phyloP scores from a whole-genome alignment of 2,113 vertebrate genomes.

The Eudyptes chrysolophus region DNA sequence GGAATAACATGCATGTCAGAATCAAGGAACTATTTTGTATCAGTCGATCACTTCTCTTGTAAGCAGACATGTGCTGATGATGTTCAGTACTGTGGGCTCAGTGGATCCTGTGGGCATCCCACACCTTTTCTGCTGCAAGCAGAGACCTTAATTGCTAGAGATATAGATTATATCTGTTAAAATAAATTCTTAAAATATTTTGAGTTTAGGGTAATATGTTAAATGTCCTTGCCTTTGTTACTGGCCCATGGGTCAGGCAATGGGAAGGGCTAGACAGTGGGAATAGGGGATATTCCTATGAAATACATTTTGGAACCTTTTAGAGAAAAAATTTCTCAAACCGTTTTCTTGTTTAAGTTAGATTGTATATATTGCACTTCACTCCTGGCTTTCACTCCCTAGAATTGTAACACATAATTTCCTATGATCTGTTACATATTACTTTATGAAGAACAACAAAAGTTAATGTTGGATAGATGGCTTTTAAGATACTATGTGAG shows the following conservation, averaged over 20 bases:
- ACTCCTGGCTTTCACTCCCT: neutral
- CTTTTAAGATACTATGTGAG: neutral
- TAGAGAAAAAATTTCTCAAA: neutral
- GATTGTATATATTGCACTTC: neutral
- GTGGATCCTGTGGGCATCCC: neutral
- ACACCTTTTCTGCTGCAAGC: neutral
- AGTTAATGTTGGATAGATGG: neutral
- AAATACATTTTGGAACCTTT: neutral
- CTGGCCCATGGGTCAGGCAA: neutral
- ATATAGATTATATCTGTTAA: neutral
- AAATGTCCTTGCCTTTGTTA: neutral
- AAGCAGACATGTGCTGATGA: neutral
- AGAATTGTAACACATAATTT: neutral
- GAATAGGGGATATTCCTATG: neutral
- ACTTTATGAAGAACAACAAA: neutral
- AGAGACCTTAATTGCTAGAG: neutral
- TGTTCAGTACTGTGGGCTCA: neutral
- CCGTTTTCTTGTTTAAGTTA: neutral
- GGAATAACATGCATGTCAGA: neutral
- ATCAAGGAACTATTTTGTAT: neutral
- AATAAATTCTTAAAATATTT: neutral
- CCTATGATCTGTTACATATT: neutral
- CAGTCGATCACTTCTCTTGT: neutral
- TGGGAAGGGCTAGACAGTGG: neutral
- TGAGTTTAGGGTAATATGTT: neutral